A percentile compares a stretch with the other conserved stretches of the same genome.
Evolutionary conservation across 1,140 invertebrate species (phyloP).

Genomic region (Papilio helenus): DNA sequence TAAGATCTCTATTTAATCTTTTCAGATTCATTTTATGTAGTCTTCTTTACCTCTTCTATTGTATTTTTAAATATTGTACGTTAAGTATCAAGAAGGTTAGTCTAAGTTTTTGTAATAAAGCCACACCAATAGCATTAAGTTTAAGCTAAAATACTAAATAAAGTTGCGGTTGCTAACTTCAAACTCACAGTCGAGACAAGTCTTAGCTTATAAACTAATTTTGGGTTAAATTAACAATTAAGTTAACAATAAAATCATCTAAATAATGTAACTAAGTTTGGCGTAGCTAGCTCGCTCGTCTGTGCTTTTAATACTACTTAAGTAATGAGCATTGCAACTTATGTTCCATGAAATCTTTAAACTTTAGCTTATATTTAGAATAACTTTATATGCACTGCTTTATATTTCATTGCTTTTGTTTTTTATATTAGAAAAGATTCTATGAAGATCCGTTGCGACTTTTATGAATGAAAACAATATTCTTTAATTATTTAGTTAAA

Average conservation of each 20-base stretch:
- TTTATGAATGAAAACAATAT: too few relatives aligned
- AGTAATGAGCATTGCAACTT: conserved; percentile 1
- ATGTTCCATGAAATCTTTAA: neutral
- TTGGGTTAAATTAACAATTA: conserved; percentile 22
- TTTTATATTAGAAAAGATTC: neutral
- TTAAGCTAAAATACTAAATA: conserved; percentile 21
- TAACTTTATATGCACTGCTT: neutral
- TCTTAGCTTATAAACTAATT: conserved; percentile 24
- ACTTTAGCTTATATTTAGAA: neutral
- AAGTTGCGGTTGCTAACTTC: conserved; percentile 15
- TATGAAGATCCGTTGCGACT: neutral
- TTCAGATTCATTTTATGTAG: too few relatives aligned
- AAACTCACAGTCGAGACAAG: conserved; percentile 16
- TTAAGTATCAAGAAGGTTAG: neutral
- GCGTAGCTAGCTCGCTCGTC: neutral
- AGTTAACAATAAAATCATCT: conserved; percentile 25
- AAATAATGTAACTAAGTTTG: conserved; percentile 21
- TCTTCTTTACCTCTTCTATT: too few relatives aligned
- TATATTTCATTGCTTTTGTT: neutral
- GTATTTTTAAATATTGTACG: neutral
- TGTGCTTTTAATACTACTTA: conserved; percentile 15
- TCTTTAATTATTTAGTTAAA: neutral
- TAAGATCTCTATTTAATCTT: too few relatives aligned
- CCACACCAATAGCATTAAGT: neutral
- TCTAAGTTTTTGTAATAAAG: conserved; percentile 9